A percentile compares a stretch with the other conserved stretches of the same genome.
Evolutionary conservation across 2,888 invertebrate genomes (phyloP).

Genomic region (Teleogryllus oceanicus): DNA sequence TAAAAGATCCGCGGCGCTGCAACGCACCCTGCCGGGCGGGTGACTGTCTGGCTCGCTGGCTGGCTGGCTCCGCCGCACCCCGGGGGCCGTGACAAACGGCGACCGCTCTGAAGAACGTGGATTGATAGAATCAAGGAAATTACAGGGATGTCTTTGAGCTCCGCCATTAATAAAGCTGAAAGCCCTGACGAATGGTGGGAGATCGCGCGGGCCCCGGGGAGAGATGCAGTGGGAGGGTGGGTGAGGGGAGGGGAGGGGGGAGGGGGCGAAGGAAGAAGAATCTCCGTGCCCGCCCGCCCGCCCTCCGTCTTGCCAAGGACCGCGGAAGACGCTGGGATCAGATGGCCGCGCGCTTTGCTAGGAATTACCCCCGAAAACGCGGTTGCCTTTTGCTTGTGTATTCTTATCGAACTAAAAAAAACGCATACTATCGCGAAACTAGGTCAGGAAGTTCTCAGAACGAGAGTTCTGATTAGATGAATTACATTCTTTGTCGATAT

Average conservation of each 20-base stretch:
- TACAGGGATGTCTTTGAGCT: constrained; percentile 10
- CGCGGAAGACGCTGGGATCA: not conserved
- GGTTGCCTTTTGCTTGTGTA: too few species aligned
- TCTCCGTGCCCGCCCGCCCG: not conserved
- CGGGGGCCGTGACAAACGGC: not conserved
- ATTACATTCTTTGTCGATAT: too few species aligned
- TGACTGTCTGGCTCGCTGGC: too few species aligned
- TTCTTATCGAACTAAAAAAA: too few species aligned
- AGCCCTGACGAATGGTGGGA: not conserved
- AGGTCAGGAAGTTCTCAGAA: too few species aligned
- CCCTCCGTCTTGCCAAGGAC: not conserved
- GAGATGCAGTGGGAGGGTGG: not conserved
- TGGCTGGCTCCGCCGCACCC: not conserved
- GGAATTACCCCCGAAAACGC: too few species aligned
- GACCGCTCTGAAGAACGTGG: not conserved
- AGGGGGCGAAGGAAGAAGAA: not conserved
- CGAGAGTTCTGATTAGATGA: too few species aligned
- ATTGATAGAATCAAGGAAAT: constrained; percentile 18
- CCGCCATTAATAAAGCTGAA: constrained; percentile 18
- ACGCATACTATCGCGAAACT: too few species aligned
- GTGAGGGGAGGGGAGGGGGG: not conserved
- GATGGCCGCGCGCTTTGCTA: too few species aligned
- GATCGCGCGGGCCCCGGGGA: not conserved
- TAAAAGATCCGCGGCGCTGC: too few species aligned
- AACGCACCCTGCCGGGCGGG: too few species aligned